These are phyloP conservation scores for Benthosema pterotum DNA, from an alignment of 2,797 vertebrate species.

Conservation along the genomic window DNA sequence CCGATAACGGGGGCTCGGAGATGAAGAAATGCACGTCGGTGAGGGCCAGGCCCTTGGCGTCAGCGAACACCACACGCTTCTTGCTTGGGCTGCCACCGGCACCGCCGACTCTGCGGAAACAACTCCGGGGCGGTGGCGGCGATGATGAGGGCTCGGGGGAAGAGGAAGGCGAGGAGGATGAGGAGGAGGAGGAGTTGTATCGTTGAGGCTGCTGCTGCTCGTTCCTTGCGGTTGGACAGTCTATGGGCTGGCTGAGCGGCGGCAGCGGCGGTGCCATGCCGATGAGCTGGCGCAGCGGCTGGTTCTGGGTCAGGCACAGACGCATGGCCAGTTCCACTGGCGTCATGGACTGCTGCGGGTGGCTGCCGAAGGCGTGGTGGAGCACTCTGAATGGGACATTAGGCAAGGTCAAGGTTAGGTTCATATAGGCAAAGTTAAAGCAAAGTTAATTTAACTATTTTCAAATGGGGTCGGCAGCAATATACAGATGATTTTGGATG, in stretches of 20 bases:
- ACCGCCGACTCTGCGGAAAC: slow-evolving; percentile 45
- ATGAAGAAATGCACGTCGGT: slow-evolving; percentile 76
- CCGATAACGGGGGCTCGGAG: slow-evolving; percentile 26
- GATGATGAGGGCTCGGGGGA: background rate
- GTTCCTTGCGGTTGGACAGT: background rate
- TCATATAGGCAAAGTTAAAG: background rate
- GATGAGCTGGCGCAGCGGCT: slow-evolving; percentile 47
- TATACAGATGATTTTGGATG: too few species aligned
- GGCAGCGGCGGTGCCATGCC: slow-evolving; percentile 38
- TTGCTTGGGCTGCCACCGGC: slow-evolving; percentile 50
- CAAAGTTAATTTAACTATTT: too few species aligned
- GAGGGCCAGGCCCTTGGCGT: slow-evolving; percentile 80
- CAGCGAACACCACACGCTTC: slow-evolving; percentile 86
- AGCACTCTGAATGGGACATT: slow-evolving; percentile 58
- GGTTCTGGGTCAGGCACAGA: slow-evolving; percentile 53
- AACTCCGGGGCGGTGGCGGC: slow-evolving; percentile 40
- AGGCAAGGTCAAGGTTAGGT: background rate
- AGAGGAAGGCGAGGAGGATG: slow-evolving; percentile 1
- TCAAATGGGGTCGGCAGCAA: too few species aligned
- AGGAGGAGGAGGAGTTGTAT: background rate
- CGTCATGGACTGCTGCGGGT: slow-evolving; percentile 26
- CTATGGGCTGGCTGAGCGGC: slow-evolving; percentile 38
- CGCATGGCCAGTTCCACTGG: slow-evolving; percentile 53
- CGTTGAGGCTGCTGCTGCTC: background rate
- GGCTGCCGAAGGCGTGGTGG: slow-evolving; percentile 44